Evolutionary conservation across 2,113 vertebrate species (phyloP), one percentile per base, ranked within the genome.

Genomic region (Lepus americanus): DNA sequence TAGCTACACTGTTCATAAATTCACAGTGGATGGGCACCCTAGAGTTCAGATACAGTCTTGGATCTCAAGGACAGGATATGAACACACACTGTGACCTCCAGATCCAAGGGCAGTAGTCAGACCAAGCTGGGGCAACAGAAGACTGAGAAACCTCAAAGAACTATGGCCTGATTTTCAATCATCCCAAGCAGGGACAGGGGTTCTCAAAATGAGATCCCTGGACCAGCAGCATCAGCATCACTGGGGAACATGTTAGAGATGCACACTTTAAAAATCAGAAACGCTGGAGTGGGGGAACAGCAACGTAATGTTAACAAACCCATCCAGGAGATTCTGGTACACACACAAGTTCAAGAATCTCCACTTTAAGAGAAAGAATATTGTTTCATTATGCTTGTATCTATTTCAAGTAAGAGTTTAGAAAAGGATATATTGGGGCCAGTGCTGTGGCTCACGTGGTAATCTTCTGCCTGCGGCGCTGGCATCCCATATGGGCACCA

Each of bases 331-430:
- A 79, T 90, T 76, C 33, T 66, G 19, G 72, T 4, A 13, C 33
- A 77, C 3, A 49, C 17, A 63, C 19, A 82, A 66, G 5, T 91
- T 33, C 80, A 76, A 79, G 77, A 82, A 84, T 6, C 23, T 49
- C 55, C 2, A 67, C 39, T 17, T 80, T 25, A 74, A 3, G 14
- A 89, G 61, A 44, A 3, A n/a, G 11, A 72, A 67, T 51, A 83
- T 86, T 80, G 29, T 22, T 87, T 83, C 33, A 67, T 72, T 17
- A 78, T 20, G 25, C 59, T 55, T 83, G 6, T 39, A 64, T 76
- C 33, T 78, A 55, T 84, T 82, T 51, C 83, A 74, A 89, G 31
- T 53, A 16, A 67, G 31, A 70, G 72, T 84, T 95, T 74, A 89
- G 22, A 59, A 81, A 92, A 72, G 23, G 27, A 44, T 6, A 44